Evolutionary conservation across 2,113 vertebrate genomes (phyloP).

Genomic region (Eupsittula cactorum): DNA sequence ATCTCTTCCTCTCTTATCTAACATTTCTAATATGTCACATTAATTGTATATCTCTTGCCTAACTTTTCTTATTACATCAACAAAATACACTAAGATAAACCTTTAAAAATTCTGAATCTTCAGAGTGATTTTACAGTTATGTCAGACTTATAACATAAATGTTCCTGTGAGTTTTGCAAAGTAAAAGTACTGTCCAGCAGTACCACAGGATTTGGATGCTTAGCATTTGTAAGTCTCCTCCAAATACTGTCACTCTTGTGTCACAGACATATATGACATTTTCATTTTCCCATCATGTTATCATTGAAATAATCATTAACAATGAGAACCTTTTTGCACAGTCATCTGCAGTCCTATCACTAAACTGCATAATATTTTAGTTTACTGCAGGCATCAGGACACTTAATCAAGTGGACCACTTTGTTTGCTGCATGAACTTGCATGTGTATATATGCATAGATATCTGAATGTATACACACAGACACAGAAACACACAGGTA

Average conservation of each 20-base stretch:
- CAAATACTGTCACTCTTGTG: background rate
- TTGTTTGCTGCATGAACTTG: background rate
- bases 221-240: background rate
- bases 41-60: background rate
- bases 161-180: background rate
- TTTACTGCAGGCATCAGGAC: slow-evolving; percentile 15
- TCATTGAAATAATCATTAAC: slow-evolving; percentile 18
- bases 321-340: slow-evolving; percentile 18
- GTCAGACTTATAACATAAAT: background rate
- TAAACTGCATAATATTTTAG: slow-evolving; percentile 18
- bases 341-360: slow-evolving; percentile 35
- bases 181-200: background rate
- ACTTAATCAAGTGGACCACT: background rate
- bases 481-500: background rate
- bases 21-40: background rate
- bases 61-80: background rate
- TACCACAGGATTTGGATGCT: background rate
- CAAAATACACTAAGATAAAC: background rate
- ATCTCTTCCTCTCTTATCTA: background rate
- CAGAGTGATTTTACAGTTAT: background rate
- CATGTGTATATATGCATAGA: background rate
- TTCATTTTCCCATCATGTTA: slow-evolving; percentile 46
- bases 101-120: background rate
- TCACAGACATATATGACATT: background rate
- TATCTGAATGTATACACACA: background rate